Evolutionary conservation across 2,888 invertebrate genomes (phyloP).

Genomic region (Epicampocera succincta): DNA sequence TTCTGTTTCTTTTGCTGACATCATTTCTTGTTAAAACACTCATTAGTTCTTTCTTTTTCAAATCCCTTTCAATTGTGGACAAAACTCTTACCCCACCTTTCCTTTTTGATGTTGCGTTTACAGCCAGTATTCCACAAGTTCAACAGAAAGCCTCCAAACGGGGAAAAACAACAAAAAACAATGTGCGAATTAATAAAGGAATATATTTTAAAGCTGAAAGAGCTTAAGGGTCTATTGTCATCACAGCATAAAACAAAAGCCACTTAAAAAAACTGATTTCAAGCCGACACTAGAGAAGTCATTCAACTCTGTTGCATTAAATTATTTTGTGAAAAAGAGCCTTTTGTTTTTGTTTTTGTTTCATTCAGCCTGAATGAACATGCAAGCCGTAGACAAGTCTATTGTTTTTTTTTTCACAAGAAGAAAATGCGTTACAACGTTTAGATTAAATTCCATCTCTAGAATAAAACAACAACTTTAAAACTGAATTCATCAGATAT

Average conservation of each 20-base stretch:
- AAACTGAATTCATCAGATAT: too few species aligned
- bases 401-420: too few species aligned
- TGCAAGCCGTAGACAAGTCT: too few species aligned
- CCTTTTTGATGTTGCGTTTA: not conserved
- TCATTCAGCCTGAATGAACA: slow-evolving; percentile 9
- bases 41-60: too few species aligned
- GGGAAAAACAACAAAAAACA: too few species aligned
- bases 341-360: slow-evolving; percentile 16
- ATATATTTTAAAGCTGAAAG: not conserved
- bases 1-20: too few species aligned
- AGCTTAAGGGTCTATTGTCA: not conserved
- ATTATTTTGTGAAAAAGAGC: slow-evolving; percentile 11
- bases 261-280: slow-evolving; percentile 22
- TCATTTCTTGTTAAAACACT: too few species aligned
- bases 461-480: too few species aligned
- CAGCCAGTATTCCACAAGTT: not conserved
- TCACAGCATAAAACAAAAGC: slow-evolving; percentile 2
- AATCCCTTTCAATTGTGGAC: too few species aligned
- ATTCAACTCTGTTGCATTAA: slow-evolving; percentile 29
- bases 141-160: not conserved
- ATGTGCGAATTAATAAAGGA: not conserved
- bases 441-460: too few species aligned
- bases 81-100: too few species aligned
- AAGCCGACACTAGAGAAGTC: slow-evolving; percentile 29
- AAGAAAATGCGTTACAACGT: too few species aligned